A percentile compares a stretch with the other conserved stretches of the same genome.
These are phyloP conservation scores for Sphaeridia pumilis DNA, from an alignment of 2,888 invertebrate genomes.

Conservation along the genomic window DNA sequence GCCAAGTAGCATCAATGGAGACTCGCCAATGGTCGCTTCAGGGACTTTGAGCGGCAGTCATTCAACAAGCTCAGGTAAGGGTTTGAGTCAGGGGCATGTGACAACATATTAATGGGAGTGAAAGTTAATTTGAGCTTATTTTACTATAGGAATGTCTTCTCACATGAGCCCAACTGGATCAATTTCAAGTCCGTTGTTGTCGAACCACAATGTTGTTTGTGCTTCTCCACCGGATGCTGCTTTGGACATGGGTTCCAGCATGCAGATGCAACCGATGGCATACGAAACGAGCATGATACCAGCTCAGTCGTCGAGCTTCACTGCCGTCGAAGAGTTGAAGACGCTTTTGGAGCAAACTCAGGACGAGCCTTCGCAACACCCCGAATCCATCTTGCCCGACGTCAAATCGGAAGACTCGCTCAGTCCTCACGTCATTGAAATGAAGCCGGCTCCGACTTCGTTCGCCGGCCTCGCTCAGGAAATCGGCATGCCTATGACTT, in stretches of 20 bases:
- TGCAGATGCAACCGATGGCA: constrained; percentile 3
- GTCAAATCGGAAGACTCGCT: constrained; percentile 3
- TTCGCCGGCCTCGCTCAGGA: constrained; percentile 2
- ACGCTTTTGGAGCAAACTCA: constrained; percentile 9
- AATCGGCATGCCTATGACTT: background rate
- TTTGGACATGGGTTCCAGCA: background rate
- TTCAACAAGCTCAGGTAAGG: background rate
- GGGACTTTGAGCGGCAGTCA: background rate
- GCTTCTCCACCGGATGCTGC: constrained; percentile 2
- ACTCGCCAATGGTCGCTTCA: background rate
- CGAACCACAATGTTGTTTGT: background rate
- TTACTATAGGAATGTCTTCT: constrained; percentile 10
- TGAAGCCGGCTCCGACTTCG: constrained; percentile 8
- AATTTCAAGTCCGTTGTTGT: constrained; percentile 4
- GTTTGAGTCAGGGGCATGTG: background rate
- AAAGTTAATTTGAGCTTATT: background rate
- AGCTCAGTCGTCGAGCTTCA: background rate
- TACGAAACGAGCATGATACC: background rate
- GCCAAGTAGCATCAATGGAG: background rate
- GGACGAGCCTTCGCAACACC: background rate
- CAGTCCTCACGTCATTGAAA: background rate
- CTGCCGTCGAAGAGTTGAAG: constrained; percentile 8
- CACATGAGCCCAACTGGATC: constrained; percentile 2
- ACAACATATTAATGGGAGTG: background rate
- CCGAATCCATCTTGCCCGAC: background rate